A percentile compares a stretch with the other conserved stretches of the same genome.
phyloP scores from a whole-genome alignment of 2,888 invertebrate species.

The Abrostola triplasia region DNA sequence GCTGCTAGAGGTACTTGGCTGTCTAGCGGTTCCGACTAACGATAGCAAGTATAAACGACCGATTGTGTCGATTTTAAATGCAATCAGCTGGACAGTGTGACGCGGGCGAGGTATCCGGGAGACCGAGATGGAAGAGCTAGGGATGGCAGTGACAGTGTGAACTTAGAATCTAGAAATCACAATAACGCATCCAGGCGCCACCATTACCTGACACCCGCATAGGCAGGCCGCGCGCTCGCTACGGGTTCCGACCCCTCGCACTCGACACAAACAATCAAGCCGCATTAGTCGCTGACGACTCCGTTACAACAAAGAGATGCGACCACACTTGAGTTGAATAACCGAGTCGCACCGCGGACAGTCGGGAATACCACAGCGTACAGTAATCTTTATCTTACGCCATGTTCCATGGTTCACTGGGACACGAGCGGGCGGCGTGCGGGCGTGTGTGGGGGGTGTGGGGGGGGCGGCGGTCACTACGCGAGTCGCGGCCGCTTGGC shows the following conservation, averaged over 20 bases:
- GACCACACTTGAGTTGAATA: conserved; percentile 7
- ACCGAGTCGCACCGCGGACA: conserved; percentile 40
- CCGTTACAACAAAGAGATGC: conserved; percentile 17
- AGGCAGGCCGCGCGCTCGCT: conserved; percentile 5
- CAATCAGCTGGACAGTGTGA: conserved; percentile 31
- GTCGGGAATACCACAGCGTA: conserved; percentile 47
- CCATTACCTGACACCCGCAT: conserved; percentile 21
- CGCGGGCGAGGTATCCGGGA: conserved; percentile 21
- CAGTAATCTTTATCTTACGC: conserved; percentile 55
- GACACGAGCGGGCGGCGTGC: conserved; percentile 67
- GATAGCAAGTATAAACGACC: conserved; percentile 44
- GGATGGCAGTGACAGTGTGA: conserved; percentile 48
- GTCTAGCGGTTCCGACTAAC: conserved; percentile 52
- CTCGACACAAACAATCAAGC: conserved; percentile 15
- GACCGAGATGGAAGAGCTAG: conserved; percentile 23
- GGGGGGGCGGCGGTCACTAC: conserved; percentile 83
- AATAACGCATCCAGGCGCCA: conserved; percentile 33
- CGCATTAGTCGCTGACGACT: conserved; percentile 24
- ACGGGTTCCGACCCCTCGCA: conserved; percentile 22
- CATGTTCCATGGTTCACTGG: conserved; percentile 64
- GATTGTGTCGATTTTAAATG: conserved; percentile 55
- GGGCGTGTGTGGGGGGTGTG: conserved; percentile 48
- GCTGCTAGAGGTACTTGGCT: conserved; percentile 54
- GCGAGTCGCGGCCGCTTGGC: conserved; percentile 93
- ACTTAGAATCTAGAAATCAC: conserved; percentile 53